A percentile compares a stretch with the other conserved stretches of the same genome.
Evolutionary conservation across 2,797 vertebrate species (phyloP).

Genomic region (Harpagifer antarcticus): DNA sequence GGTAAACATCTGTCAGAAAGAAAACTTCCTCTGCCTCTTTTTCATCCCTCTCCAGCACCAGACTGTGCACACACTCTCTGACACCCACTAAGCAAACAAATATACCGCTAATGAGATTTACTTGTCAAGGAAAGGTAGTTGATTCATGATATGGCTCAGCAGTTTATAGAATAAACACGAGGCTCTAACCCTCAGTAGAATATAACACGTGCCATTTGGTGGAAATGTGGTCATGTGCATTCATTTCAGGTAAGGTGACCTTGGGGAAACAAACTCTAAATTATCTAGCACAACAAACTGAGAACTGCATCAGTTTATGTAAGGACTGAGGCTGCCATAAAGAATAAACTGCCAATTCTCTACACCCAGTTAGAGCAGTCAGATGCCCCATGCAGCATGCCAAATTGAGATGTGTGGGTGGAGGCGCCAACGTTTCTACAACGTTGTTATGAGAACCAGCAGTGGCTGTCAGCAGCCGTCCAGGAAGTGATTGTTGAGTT

Average conservation of each 20-base stretch:
- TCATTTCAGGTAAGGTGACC: constrained; percentile 44
- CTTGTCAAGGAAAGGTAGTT: constrained; percentile 53
- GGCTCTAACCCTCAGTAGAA: constrained; percentile 41
- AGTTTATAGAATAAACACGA: constrained; percentile 61
- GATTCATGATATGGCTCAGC: constrained; percentile 61
- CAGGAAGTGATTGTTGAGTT: constrained; percentile 66
- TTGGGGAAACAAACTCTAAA: constrained; percentile 14
- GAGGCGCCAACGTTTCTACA: constrained; percentile 23
- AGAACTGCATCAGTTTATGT: constrained; percentile 33
- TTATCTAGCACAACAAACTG: constrained; percentile 34
- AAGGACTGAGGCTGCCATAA: constrained; percentile 24
- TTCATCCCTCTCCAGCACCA: constrained; percentile 47
- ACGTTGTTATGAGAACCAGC: constrained; percentile 2
- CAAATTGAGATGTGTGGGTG: constrained; percentile 54
- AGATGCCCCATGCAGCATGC: constrained; percentile 13
- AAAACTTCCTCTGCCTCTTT: constrained; percentile 26
- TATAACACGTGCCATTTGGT: constrained; percentile 41
- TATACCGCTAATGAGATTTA: constrained; percentile 65
- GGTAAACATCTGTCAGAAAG: constrained; percentile 58
- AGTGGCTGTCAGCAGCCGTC: constrained; percentile 55
- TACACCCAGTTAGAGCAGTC: constrained; percentile 1
- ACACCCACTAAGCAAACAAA: constrained; percentile 35
- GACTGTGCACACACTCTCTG: constrained; percentile 25
- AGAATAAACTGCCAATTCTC: constrained; percentile 28
- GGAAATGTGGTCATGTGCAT: constrained; percentile 40